Base-by-base conservation (phyloP, 2,888 invertebrate species). In the Eilema depressum region DNA sequence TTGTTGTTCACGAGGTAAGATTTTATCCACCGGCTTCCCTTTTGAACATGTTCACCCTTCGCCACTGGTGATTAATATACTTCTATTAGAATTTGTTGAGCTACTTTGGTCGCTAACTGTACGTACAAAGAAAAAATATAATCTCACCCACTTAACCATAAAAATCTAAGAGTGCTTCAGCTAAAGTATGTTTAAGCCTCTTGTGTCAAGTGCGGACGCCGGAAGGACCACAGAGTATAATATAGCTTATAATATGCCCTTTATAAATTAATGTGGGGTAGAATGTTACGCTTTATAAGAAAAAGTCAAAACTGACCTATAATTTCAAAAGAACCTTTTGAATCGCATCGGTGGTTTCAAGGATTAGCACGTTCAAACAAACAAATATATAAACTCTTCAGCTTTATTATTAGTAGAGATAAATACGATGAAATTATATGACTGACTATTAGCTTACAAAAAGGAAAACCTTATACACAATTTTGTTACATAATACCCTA, bases 401-500 rank as follows among this genome's bases (percentile, higher is more conserved):
- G 47, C 20, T 20, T n/a, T 53, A n/a, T 53, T 53, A 53, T n/a
- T 53, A n/a, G n/a, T n/a, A n/a, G 17, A 14, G 37, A 47, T 17
- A 41, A 7, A 47, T 20, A 47, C 5, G n/a, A 10, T 53, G 47
- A n/a, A n/a, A 53, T 53, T 53, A 53, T 47, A 47, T 47, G 53
- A 53, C 53, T 47, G 53, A 53, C 53, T 53, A 53, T 53, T 53
- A 53, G n/a, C 53, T 53, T 53, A 53, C n/a, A 53, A 53, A 53
- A 53, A 53, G 53, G 53, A 7, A 53, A 53, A 53, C 10, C 53
- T 53, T 53, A 53, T 53, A 53, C 53, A n/a, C 53, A 53, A 53
- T 53, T 53, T 53, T 53, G 53, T 53, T 53, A 53, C 53, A 53
- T 53, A 53, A 53, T 53, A 53, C 53, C 53, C 53, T 53, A n/a